A percentile compares a stretch with the other conserved stretches of the same genome.
Evolutionary conservation across 2,113 vertebrate genomes (phyloP).

Genomic region (Rostratula benghalensis): DNA sequence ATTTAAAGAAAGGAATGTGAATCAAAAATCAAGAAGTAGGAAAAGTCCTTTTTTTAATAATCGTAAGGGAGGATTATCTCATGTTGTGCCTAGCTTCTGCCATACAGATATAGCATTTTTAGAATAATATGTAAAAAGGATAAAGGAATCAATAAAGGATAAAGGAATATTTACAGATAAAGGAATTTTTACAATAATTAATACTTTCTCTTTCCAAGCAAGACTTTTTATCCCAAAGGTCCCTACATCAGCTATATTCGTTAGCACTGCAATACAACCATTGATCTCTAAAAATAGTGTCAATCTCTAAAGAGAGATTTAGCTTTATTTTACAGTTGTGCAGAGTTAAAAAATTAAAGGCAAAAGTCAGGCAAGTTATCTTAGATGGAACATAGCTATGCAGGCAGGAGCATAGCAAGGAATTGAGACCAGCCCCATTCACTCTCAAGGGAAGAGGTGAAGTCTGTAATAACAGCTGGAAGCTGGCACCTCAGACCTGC

Average conservation of each 20-base stretch:
- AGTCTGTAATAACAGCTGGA: background rate
- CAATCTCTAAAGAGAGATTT: background rate
- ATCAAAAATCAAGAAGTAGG: background rate
- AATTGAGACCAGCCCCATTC: background rate
- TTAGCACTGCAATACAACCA: background rate
- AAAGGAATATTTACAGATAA: background rate
- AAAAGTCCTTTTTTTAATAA: background rate
- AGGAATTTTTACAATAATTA: background rate
- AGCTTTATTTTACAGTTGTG: background rate
- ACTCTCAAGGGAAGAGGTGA: background rate
- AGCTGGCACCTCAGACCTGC: background rate
- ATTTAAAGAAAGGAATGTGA: background rate
- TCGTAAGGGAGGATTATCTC: background rate
- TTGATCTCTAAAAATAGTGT: background rate
- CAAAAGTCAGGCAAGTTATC: background rate
- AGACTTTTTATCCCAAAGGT: background rate
- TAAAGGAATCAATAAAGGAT: too few relatives aligned
- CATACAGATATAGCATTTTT: background rate
- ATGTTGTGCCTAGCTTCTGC: background rate
- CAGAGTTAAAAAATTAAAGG: background rate
- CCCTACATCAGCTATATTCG: background rate
- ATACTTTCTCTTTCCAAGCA: background rate
- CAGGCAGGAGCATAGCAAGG: background rate
- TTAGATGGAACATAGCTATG: background rate
- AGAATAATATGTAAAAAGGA: background rate